These are phyloP conservation scores for Fopius arisanus DNA, from an alignment of 1,140 invertebrate genomes.

Conservation along the genomic window DNA sequence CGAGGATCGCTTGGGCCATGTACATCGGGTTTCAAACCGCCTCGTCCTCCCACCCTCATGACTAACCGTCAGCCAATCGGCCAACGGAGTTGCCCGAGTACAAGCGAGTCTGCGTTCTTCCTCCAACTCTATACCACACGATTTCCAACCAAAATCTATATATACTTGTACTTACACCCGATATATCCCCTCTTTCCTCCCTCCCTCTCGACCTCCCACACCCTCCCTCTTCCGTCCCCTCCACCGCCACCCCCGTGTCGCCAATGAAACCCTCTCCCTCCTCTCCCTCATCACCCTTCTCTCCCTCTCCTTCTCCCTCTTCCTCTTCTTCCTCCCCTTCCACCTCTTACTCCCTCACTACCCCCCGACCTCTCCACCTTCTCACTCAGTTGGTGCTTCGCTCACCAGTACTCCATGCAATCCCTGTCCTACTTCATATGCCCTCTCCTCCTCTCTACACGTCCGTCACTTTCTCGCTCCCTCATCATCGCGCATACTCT, in stretches of 20 bases:
- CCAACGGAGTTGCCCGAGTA: constrained; percentile 36
- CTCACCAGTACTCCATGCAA: background rate
- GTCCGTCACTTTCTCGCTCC: constrained; percentile 11
- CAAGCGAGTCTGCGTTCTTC: constrained; percentile 35
- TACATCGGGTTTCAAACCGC: constrained; percentile 56
- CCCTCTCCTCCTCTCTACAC: background rate
- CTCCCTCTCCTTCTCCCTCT: background rate
- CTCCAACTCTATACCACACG: background rate
- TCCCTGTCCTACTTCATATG: background rate
- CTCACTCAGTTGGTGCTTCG: background rate
- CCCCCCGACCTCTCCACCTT: background rate
- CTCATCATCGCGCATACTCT: constrained; percentile 6
- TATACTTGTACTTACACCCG: background rate
- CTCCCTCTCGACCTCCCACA: background rate
- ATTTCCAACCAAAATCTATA: background rate
- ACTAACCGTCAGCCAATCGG: constrained; percentile 39
- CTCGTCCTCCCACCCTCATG: constrained; percentile 37
- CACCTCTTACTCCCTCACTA: background rate
- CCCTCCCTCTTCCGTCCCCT: too few species aligned
- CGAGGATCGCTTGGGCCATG: constrained; percentile 42
- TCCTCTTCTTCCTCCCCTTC: background rate
- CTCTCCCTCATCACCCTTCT: background rate
- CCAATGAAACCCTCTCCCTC: background rate
- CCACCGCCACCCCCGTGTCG: background rate
- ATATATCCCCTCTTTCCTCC: background rate